Base-by-base conservation (phyloP, 2,888 invertebrate species). In the Catocala nupta region DNA sequence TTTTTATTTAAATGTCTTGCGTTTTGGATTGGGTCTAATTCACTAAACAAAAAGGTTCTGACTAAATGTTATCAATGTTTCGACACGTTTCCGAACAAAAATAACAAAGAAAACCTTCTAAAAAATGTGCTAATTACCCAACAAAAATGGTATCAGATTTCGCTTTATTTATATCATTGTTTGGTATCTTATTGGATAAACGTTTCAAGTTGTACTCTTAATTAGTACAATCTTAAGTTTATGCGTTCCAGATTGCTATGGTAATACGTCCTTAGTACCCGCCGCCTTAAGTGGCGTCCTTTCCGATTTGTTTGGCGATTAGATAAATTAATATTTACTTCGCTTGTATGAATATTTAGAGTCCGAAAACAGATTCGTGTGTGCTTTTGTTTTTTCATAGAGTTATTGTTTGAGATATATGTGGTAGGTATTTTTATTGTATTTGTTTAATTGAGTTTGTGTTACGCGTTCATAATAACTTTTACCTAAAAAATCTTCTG, bases 151-250 rank as follows among this genome's bases (percentile, higher is more conserved):
- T 75, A 75, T 73, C 73, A 68, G 73, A 71, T 66, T 75, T 67
- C 43, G 65, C 67, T 73, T 77, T 70, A 78, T 77, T 77, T 78
- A 77, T 77, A 78, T 76, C 77, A 51, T 63, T 43, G 55, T 52
- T 55, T 68, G 25, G 61, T 71, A 71, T 77, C 80, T 81, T 59
- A 48, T 43, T 16, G 80, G 85, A 88, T 87, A 86, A 86, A 78
- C 79, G 79, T 59, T 55, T 36, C 50, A 81, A 85, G 84, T 85
- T 80, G 83, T 86, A 86, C 82, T 85, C 86, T 92, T 92, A 93
- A 93, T 93, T 93, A 92, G 88, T 89, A 86, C 88, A 89, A 90
- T 91, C 92, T 90, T 83, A 88, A 90, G 84, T 92, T 92, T 92
- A 93, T 93, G 90, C 91, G 87, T 80, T 82, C 75, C 82, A 89